These are phyloP conservation scores for Ceratosolen fusciceps DNA, from an alignment of 1,140 invertebrate species.

Conservation along the genomic window DNA sequence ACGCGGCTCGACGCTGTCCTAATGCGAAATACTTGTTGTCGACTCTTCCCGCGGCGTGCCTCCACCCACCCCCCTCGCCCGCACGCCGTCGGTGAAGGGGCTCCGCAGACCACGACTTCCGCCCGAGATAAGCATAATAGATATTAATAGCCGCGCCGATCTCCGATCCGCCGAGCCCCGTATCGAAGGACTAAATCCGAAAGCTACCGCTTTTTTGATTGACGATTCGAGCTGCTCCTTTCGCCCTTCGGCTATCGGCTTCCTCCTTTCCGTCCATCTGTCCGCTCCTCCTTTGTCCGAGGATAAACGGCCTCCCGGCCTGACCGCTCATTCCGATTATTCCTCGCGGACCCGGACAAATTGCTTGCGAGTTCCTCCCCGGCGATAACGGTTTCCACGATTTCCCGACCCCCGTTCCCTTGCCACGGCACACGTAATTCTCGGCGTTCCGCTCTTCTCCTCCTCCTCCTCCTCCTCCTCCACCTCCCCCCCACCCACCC, in stretches of 20 bases:
- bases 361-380: neutral
- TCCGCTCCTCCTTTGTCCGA: neutral
- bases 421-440: too few relatives aligned
- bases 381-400: neutral
- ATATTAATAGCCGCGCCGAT: conserved; percentile 65
- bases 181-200: conserved; percentile 47
- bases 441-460: too few relatives aligned
- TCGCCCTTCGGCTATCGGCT: neutral
- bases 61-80: too few relatives aligned
- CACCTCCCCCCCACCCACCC: too few relatives aligned
- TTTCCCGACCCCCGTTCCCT: neutral
- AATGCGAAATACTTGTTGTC: conserved; percentile 72
- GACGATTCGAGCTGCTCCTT: conserved; percentile 9
- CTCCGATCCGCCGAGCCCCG: neutral
- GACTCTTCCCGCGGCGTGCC: conserved; percentile 62
- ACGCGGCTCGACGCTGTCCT: conserved; percentile 53
- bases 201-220: conserved; percentile 30
- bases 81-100: too few relatives aligned
- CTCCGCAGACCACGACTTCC: conserved; percentile 62
- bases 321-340: neutral
- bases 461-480: too few relatives aligned
- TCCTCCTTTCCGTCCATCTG: neutral
- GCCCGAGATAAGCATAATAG: conserved; percentile 61
- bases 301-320: neutral
- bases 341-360: too few relatives aligned